Percentiles rank a stretch among this genome's conserved stretches.
Evolutionary conservation across 2,797 vertebrate species (phyloP).

Genomic region (Aldrovandia affinis): DNA sequence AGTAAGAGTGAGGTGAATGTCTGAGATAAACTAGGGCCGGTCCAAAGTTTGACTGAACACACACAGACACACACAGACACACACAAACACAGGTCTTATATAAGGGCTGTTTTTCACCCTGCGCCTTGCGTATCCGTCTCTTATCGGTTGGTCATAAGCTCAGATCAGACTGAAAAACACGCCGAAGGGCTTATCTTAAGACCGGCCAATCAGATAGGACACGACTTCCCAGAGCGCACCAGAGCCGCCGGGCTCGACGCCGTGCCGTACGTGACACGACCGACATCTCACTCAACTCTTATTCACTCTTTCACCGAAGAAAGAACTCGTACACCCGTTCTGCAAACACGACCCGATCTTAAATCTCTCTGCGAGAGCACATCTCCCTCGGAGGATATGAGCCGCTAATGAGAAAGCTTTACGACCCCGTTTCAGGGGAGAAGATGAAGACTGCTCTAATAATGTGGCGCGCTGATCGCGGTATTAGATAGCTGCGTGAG

Average conservation of each 20-base stretch:
- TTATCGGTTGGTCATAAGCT: conserved; percentile 10
- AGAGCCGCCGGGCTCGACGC: neutral
- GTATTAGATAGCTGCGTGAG: conserved; percentile 58
- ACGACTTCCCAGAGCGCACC: neutral
- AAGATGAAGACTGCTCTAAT: neutral
- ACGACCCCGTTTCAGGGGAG: neutral
- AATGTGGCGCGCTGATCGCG: conserved; percentile 54
- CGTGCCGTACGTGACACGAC: neutral
- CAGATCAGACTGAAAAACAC: neutral
- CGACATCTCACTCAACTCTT: neutral
- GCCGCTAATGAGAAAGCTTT: neutral
- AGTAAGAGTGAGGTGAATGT: neutral
- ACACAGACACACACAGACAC: neutral
- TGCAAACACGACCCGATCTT: neutral
- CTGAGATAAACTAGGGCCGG: neutral
- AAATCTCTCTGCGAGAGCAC: neutral
- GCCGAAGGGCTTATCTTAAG: neutral
- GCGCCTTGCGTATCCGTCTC: neutral
- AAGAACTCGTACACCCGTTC: neutral
- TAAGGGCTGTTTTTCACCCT: neutral
- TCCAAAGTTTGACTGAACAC: conserved; percentile 3
- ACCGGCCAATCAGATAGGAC: neutral
- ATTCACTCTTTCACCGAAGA: neutral
- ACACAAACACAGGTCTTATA: neutral
- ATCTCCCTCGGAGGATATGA: neutral